Conservation (phyloP, 2,888 invertebrate genomes). For the Phytoseiulus persimilis region DNA sequence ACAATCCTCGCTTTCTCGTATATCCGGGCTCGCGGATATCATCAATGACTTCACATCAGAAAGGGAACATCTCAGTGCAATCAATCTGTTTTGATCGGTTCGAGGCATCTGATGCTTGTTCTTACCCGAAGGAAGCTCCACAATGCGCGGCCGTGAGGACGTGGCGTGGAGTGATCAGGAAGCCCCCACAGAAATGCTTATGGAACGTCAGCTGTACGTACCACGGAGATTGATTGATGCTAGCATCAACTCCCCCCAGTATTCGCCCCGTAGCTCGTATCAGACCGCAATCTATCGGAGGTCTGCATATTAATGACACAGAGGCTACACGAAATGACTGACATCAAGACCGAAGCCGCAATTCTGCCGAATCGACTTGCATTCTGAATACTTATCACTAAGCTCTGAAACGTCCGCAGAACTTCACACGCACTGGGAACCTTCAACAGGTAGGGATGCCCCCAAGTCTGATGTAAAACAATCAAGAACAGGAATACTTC, state of each 20-base stretch:
- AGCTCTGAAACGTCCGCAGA: not conserved
- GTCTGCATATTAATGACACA: not conserved
- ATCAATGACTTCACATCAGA: too few relatives aligned
- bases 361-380: too few relatives aligned
- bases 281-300: not conserved
- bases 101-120: too few relatives aligned
- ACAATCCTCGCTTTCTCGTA: too few relatives aligned
- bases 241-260: not conserved
- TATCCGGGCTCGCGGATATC: too few relatives aligned
- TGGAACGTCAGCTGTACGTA: not conserved
- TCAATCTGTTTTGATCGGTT: too few relatives aligned
- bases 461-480: not conserved
- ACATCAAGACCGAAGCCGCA: too few relatives aligned
- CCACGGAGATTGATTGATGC: not conserved
- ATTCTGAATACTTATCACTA: not conserved
- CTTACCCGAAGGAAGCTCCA: not conserved
- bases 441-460: not conserved
- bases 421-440: not conserved
- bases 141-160: not conserved
- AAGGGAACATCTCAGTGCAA: too few relatives aligned
- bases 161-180: not conserved
- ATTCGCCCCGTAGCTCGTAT: not conserved
- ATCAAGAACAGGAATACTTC: not conserved
- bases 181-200: not conserved
- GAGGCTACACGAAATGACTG: too few relatives aligned